A percentile compares a stretch with the other conserved stretches of the same genome.
Evolutionary conservation across 2,113 vertebrate species (phyloP).

Genomic region (Tetraodon nigroviridis): DNA sequence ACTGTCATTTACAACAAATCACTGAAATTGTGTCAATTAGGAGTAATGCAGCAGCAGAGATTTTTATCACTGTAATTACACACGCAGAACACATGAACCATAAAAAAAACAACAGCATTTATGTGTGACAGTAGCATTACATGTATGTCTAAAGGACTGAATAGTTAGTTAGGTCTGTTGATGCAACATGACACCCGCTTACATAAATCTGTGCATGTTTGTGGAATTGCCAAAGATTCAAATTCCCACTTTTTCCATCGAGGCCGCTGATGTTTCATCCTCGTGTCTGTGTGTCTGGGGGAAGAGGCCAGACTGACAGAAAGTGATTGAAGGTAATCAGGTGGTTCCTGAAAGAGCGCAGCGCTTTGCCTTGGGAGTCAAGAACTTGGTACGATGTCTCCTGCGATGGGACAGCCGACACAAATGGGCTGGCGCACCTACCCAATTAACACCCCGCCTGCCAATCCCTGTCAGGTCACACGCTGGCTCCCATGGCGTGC

Average conservation of each 20-base stretch:
- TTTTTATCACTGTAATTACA: too few species aligned
- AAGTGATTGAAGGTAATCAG: conserved; percentile 52
- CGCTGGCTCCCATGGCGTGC: conserved; percentile 79
- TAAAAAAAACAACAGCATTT: too few species aligned
- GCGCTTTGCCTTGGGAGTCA: conserved; percentile 61
- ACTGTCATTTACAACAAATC: too few species aligned
- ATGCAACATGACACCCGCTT: too few species aligned
- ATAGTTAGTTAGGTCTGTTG: too few species aligned
- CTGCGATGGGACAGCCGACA: conserved; percentile 81
- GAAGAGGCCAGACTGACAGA: conserved; percentile 35
- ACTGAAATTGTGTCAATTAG: too few species aligned
- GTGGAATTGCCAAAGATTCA: conserved; percentile 4
- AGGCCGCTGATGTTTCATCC: conserved; percentile 31
- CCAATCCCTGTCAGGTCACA: conserved; percentile 88
- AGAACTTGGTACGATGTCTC: conserved; percentile 75
- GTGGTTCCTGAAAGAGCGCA: conserved; percentile 47
- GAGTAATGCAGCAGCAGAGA: too few species aligned
- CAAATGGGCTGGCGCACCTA: conserved; percentile 86
- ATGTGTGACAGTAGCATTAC: too few species aligned
- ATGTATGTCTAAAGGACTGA: too few species aligned
- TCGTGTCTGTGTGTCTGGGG: conserved; percentile 29
- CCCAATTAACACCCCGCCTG: conserved; percentile 95
- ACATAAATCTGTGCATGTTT: too few species aligned
- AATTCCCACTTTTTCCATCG: conserved; percentile 10
- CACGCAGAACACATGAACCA: too few species aligned